phyloP scores from a whole-genome alignment of 2,888 invertebrate genomes.

The Chymomyza amoena region DNA sequence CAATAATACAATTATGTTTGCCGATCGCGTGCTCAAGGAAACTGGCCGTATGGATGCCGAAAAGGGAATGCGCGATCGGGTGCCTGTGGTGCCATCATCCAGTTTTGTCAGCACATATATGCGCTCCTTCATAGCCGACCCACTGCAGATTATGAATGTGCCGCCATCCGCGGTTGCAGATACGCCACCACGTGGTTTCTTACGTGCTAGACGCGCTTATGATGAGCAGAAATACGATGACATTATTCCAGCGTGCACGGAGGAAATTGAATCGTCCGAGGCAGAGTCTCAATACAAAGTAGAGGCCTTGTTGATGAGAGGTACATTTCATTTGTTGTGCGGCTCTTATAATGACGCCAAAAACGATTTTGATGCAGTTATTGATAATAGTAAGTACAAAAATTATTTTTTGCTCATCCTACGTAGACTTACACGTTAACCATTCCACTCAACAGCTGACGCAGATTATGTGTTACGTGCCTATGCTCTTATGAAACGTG shows the following conservation, averaged over 20 bases:
- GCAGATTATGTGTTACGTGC: conserved; percentile 84
- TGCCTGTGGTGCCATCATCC: conserved; percentile 89
- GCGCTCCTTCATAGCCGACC: conserved; percentile 92
- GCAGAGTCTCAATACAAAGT: conserved; percentile 82
- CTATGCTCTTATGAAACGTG: conserved; percentile 93
- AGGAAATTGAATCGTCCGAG: conserved; percentile 85
- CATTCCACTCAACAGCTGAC: conserved; percentile 72
- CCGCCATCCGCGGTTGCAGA: conserved; percentile 45
- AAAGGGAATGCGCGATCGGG: conserved; percentile 85
- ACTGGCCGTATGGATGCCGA: conserved; percentile 84
- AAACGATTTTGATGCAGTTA: conserved; percentile 85
- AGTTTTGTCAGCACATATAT: conserved; percentile 93
- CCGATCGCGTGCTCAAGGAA: conserved; percentile 92
- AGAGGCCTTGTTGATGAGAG: conserved; percentile 89
- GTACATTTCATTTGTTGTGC: conserved; percentile 89
- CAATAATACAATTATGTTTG: conserved; percentile 87
- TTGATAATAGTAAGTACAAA: conserved; percentile 80
- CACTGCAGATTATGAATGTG: conserved; percentile 82
- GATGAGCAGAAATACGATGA: conserved; percentile 87
- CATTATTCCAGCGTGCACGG: conserved; percentile 88
- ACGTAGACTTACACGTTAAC: not conserved
- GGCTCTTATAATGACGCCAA: conserved; percentile 87
- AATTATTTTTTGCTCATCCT: not conserved
- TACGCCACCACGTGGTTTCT: conserved; percentile 81
- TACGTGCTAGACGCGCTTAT: conserved; percentile 85